Base-by-base conservation (phyloP, 92 coral and sea anemone genomes). In the Chrysogorgia sp. region DNA sequence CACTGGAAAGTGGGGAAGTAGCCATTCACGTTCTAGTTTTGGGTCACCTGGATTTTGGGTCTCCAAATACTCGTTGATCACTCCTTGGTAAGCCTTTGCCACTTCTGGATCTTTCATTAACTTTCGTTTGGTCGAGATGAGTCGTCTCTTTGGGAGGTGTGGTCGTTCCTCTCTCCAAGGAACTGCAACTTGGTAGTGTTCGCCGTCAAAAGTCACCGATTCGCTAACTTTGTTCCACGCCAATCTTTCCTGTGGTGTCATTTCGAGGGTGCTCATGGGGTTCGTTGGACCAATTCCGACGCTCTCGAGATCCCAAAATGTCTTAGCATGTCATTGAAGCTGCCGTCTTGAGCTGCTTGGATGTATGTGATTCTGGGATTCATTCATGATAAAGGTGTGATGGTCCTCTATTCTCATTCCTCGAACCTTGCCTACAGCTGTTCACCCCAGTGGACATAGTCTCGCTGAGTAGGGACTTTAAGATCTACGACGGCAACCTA, bases 91-190 rank as follows among this genome's bases (percentile, higher is more conserved):
- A 21, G 81, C 81, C 20, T 13, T 30, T 24, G 88, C 83, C 7
- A 84, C 28, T 57, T 61, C 74, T 55, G 53, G 34, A 66, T 85
- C 80, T 29, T 71, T 75, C 9, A 22, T 13, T 47, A 76, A 64
- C 37, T 70, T 77, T 40, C 23, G n/a, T 32, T 81, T 85, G 14
- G 79, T 80, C 17, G 67, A 40, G 12, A 49, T 41, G 17, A 88
- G 74, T 48, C 82, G 60, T 37, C 49, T 60, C 58, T 80, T 79
- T 35, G 82, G 81, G 26, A 86, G 79, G 13, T 59, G 60, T 17
- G 90, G 90, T 49, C 83, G 82, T 49, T 66, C 84, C n/a, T 77
- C 31, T 32, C 66, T 62, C 90, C 90, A 76, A 55, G 90, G 90
- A 33, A 82, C 90, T 29, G 86, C 79, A 32, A 81, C 82, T 79